Base-by-base conservation (phyloP, 2,113 vertebrate genomes). In the Nettapus auritus region DNA sequence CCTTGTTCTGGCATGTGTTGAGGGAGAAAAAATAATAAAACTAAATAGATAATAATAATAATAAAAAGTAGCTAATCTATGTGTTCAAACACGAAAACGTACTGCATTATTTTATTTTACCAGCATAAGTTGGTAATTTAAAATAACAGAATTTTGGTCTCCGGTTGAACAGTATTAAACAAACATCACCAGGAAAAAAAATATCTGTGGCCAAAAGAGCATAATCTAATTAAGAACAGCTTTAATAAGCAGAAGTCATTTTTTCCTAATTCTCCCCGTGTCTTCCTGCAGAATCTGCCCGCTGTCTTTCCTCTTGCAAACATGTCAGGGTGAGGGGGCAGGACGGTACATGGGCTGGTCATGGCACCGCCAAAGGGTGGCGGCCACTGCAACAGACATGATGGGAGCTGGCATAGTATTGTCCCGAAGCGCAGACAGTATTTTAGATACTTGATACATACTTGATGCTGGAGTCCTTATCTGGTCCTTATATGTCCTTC, bases 401-500 rank as follows among this genome's bases (percentile, higher is more conserved):
- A 18, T 2, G 1, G 9, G 46, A 71, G 10, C 38, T 8, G 8
- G n/a, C 21, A 1, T 0, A 29, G 25, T 4, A 2, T 4, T 17
- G 33, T 13, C 19, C 34, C n/a, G 25, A 26, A 16, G 36, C 13
- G 13, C 6, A 6, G 17, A 4, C 23, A 6, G 42, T 1, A 1
- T 33, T 44, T 25, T 52, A 34, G 48, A 10, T 48, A 36, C 20
- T 64, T 20, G 7, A 22, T 28, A 2, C 23, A 2, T 34, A 11
- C 33, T 53, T 31, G 42, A 9, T 28, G 55, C 59, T 50, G 69
- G 28, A 28, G 7, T 31, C 34, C 42, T 57, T 31, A 21, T 25
- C 53, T 15, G n/a, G n/a, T n/a, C n/a, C n/a, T n/a, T n/a, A n/a
- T n/a, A n/a, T n/a, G n/a, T n/a, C n/a, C n/a, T n/a, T n/a, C n/a